Evolutionary conservation across 1,140 invertebrate genomes (phyloP), one percentile per base, ranked within the genome.

Genomic region (Neomicropteryx cornuta): DNA sequence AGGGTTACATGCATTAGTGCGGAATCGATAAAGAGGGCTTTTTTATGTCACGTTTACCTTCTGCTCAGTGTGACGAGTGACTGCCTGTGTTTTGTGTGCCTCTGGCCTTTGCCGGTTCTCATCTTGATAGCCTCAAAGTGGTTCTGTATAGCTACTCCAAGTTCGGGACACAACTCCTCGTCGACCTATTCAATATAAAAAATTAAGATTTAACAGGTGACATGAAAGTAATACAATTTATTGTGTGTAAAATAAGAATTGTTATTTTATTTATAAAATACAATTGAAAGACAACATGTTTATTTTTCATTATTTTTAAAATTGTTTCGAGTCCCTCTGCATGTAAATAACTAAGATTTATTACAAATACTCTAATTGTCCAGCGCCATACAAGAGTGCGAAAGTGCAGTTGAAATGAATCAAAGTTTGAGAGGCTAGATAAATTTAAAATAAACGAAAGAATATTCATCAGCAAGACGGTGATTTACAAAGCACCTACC

Each of bases 111-210:
- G 13, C 80, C 81, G 29, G 73, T 71, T 10, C 83, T 65, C 42
- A 87, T 77, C 58, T 85, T 77, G 40, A 91, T 88, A 3, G 87
- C 79, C 39, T 83, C 74, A 62, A 93, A 92, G 62, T 93, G 87
- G 65, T 92, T 91, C 60, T 87, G 83, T 27, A 92, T 71, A 1
- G 83, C 77, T 43, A 85, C 77, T 10, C 81, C 80, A 30, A 93
- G 59, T 51, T 86, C 80, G 0, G 85, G 83, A 51, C 85, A 86
- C 55, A 83, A 76, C 51, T 91, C 88, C 38, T 85, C 81, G 50
- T 77, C 75, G 31, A 87, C 69, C 83, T 89, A 49, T 2, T 48
- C 45, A 32, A 3, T 10, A 8, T 27, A 27, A 8, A n/a, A n/a
- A n/a, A n/a, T n/a, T n/a, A n/a, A n/a, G n/a, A n/a, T n/a, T n/a